Evolutionary conservation across 1,140 invertebrate species (phyloP).

Genomic region (Metopolophium dirhodum): DNA sequence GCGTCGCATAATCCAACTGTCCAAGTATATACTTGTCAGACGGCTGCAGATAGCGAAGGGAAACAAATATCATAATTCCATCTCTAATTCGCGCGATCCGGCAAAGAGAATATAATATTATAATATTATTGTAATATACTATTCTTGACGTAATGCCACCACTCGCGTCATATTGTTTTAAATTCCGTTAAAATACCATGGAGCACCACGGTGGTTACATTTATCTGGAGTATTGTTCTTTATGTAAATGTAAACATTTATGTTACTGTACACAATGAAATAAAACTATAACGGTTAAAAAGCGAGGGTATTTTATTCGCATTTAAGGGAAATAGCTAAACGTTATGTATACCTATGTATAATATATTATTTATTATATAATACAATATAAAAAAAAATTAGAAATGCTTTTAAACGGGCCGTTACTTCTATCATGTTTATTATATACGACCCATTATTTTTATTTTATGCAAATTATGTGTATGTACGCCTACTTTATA

Average conservation of each 20-base stretch:
- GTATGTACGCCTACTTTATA: not conserved
- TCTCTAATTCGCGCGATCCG: not conserved
- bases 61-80: not conserved
- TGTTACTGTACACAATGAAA: not conserved
- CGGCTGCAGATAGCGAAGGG: not conserved
- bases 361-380: not conserved
- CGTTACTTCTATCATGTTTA: not conserved
- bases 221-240: constrained; percentile 32
- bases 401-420: not conserved
- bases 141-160: not conserved
- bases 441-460: not conserved
- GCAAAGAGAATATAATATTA: not conserved
- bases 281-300: not conserved
- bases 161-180: not conserved
- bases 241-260: constrained; percentile 37
- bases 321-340: not conserved
- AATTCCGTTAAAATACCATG: constrained; percentile 11
- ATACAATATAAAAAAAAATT: not conserved
- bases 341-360: not conserved
- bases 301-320: not conserved
- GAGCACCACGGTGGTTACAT: not conserved
- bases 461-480: not conserved
- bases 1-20: not conserved
- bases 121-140: not conserved
- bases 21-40: not conserved